Evolutionary conservation across 2,113 vertebrate genomes (phyloP).

Genomic region (Trogon melanurus): DNA sequence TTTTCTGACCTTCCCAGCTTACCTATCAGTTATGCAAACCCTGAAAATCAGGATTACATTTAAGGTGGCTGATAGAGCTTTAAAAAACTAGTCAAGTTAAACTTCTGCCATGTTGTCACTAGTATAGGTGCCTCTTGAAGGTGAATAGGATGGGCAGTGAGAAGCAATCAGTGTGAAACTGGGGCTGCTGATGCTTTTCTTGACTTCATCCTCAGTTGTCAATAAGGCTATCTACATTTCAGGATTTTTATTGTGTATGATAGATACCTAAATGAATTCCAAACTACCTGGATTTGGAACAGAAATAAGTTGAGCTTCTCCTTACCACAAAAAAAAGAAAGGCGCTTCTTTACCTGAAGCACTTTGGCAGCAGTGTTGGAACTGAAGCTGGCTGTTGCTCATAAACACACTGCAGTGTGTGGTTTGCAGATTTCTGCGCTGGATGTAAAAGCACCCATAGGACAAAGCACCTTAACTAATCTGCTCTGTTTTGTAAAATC

Average conservation of each 20-base stretch:
- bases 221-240: neutral
- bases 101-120: neutral
- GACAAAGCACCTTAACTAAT: neutral
- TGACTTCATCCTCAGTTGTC: neutral
- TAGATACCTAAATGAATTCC: neutral
- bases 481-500: neutral
- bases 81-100: neutral
- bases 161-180: neutral
- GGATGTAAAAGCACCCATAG: neutral
- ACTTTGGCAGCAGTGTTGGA: neutral
- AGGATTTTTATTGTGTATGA: neutral
- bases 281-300: neutral
- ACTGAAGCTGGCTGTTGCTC: constrained; percentile 14
- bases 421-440: neutral
- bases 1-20: neutral
- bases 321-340: neutral
- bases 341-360: constrained; percentile 1
- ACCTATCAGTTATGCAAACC: neutral
- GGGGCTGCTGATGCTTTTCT: neutral
- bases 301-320: neutral
- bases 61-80: neutral
- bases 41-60: neutral
- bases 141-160: neutral
- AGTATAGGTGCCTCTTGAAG: neutral
- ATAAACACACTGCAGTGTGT: neutral